Evolutionary conservation across 2,888 invertebrate genomes (phyloP).

Genomic region (Eilema griseolum): DNA sequence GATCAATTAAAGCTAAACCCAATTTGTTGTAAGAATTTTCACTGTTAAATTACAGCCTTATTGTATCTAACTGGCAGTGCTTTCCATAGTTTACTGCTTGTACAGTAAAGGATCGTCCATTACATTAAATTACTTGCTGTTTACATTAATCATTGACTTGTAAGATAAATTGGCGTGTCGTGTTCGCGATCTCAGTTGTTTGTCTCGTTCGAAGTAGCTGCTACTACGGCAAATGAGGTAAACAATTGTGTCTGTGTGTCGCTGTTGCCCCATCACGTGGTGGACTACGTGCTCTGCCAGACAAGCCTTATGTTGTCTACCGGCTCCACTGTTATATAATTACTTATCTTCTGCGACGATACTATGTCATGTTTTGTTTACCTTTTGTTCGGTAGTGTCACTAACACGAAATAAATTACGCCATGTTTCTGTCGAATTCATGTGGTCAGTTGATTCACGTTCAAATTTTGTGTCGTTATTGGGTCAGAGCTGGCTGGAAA

Average conservation of each 20-base stretch:
- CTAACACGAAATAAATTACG: neutral
- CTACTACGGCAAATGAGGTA: neutral
- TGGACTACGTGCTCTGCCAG: neutral
- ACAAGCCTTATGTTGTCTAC: neutral
- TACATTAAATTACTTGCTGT: neutral
- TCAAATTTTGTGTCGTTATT: neutral
- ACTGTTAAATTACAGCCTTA: too few relatives aligned
- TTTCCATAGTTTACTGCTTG: neutral
- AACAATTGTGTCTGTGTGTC: neutral
- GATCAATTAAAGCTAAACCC: too few relatives aligned
- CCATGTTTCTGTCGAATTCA: neutral
- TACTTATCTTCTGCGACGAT: conserved; percentile 3
- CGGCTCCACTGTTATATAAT: neutral
- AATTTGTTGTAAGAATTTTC: too few relatives aligned
- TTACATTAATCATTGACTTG: neutral
- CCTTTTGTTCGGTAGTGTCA: neutral
- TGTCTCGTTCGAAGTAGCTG: neutral
- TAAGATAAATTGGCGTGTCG: neutral
- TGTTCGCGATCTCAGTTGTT: neutral
- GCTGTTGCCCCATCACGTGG: conserved; percentile 7
- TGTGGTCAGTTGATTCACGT: neutral
- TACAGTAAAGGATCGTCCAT: too few relatives aligned
- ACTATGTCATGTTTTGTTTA: neutral
- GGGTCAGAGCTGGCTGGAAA: conserved; percentile 10
- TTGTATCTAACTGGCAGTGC: neutral